Base-by-base conservation (phyloP, 2,888 invertebrate species). In the Thymelicus lineola region DNA sequence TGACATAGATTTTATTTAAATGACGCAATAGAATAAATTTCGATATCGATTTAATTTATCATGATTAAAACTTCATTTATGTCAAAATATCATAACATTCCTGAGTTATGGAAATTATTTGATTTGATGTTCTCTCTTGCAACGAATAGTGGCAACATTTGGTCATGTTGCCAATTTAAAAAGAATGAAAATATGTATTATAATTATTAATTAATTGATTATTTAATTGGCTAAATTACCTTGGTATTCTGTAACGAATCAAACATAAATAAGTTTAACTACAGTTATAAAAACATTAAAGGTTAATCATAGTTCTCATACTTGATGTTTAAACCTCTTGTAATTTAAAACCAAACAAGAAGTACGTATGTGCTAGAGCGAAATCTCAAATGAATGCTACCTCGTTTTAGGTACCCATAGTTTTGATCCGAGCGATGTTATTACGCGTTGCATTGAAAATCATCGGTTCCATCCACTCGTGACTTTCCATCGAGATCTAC, bases 371-470 rank as follows among this genome's bases (percentile, higher is more conserved):
- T 42, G 42, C 9, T 28, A 28, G 28, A 28, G 10, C 63, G 46
- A n/a, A 45, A 45, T 14, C 14, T 36, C 46, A 58, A 66, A 48
- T 36, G 68, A 70, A 76, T 70, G 75, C 72, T 72, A 74, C 74
- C 64, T 63, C 20, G 59, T 61, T 50, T 38, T 15, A n/a, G n/a
- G n/a, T n/a, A 48, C 60, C 53, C 45, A 65, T 60, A 65, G 60
- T 36, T 69, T 70, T 71, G 61, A 61, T 38, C 42, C 65, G 61
- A 76, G 75, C 74, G 77, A 75, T 78, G 80, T 82, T 82, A 86
- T 87, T 86, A 86, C 79, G 83, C 87, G 84, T 78, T 84, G 86
- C 85, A 88, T 85, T 84, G 84, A 82, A 88, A 87, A 87, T 88
- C 82, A 87, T 81, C 77, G 84, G 82, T 80, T 82, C 78, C 78